Conservation (phyloP, 2,888 invertebrate genomes). For the Cryptus armator region DNA sequence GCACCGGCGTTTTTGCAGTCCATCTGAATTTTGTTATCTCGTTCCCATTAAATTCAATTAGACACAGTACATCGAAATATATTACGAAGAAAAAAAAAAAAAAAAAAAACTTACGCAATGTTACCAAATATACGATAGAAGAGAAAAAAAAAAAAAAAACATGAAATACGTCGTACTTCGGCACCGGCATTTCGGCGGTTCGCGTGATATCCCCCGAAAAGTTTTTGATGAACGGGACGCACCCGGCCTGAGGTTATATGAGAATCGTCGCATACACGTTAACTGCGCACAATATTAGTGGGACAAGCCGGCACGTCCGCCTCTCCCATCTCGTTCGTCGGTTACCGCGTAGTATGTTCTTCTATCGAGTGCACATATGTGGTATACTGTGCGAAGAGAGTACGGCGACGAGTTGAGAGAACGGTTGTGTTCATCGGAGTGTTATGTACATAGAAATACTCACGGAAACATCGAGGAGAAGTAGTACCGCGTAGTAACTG, state of each 20-base stretch:
- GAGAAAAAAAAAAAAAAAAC: not conserved
- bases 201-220: conserved; percentile 3
- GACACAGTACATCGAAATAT: not conserved
- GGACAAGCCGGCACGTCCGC: conserved; percentile 28
- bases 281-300: conserved; percentile 59
- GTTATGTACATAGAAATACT: not conserved
- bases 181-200: conserved; percentile 15
- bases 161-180: not conserved
- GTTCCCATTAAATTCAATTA: too few species aligned
- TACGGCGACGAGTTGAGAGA: not conserved
- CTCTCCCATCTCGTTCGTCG: conserved; percentile 23
- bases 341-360: conserved; percentile 38
- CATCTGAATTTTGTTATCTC: too few species aligned
- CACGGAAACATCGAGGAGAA: not conserved
- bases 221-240: conserved; percentile 27
- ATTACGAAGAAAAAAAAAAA: not conserved
- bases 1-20: too few species aligned
- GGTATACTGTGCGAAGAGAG: not conserved
- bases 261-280: conserved; percentile 46
- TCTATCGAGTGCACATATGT: not conserved
- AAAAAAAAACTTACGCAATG: not conserved
- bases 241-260: conserved; percentile 1
- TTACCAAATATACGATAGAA: not conserved
- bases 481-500: conserved; percentile 15
- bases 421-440: conserved; percentile 17